Percentiles rank a stretch among this genome's conserved stretches.
These are phyloP conservation scores for Chloroclysta siterata DNA, from an alignment of 2,888 invertebrate genomes.

Conservation along the genomic window DNA sequence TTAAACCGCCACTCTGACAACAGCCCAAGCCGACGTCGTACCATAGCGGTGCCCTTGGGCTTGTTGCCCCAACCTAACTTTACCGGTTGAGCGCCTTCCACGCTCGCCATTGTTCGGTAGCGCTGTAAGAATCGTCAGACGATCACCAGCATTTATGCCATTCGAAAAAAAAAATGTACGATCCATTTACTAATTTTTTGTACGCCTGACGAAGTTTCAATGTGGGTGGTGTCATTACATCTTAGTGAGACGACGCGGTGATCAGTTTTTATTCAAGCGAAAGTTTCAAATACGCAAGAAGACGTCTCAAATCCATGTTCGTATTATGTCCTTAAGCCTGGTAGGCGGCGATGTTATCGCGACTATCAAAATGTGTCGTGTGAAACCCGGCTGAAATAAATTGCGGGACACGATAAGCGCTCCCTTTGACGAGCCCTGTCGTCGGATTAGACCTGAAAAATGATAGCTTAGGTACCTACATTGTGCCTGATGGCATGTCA, in stretches of 20 bases:
- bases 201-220: too few relatives aligned
- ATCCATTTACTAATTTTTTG: too few relatives aligned
- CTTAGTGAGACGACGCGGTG: too few relatives aligned
- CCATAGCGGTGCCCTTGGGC: too few relatives aligned
- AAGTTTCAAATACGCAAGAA: constrained; percentile 2
- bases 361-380: constrained; percentile 56
- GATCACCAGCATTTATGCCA: too few relatives aligned
- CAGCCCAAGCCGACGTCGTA: too few relatives aligned
- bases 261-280: neutral
- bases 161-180: too few relatives aligned
- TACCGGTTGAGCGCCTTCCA: too few relatives aligned
- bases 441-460: constrained; percentile 83
- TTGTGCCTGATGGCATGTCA: constrained; percentile 50
- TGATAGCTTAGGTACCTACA: constrained; percentile 70
- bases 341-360: constrained; percentile 64
- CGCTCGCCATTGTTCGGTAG: too few relatives aligned
- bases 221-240: neutral
- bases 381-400: constrained; percentile 78
- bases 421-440: constrained; percentile 82
- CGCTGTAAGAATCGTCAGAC: too few relatives aligned
- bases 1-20: too few relatives aligned
- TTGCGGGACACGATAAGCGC: constrained; percentile 79
- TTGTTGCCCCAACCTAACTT: too few relatives aligned
- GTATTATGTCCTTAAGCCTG: constrained; percentile 30
- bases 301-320: constrained; percentile 11